Conservation (phyloP, 2,797 vertebrate species). For the Pangasius macronema region DNA sequence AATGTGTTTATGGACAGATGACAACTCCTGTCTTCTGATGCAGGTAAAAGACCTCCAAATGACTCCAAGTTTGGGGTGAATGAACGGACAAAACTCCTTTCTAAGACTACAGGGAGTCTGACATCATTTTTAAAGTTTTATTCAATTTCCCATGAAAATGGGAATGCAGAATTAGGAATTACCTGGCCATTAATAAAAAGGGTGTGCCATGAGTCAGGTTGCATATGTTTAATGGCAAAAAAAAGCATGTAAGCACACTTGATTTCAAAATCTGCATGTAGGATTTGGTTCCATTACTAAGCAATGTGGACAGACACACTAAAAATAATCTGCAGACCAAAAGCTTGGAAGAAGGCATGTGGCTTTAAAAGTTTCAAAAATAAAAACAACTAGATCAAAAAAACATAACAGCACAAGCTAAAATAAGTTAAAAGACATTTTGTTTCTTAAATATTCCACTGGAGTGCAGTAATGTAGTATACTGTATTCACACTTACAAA, state of each 20-base stretch:
- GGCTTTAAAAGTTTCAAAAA: not conserved
- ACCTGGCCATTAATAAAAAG: not conserved
- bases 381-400: not conserved
- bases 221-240: not conserved
- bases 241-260: not conserved
- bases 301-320: not conserved
- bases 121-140: not conserved
- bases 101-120: not conserved
- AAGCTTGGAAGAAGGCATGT: not conserved
- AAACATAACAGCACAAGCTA: not conserved
- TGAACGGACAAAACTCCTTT: constrained; percentile 34
- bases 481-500: not conserved
- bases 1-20: constrained; percentile 76
- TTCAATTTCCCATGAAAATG: not conserved
- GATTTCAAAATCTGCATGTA: not conserved
- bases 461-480: not conserved
- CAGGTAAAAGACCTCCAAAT: constrained; percentile 70
- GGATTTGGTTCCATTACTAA: not conserved
- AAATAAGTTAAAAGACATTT: not conserved
- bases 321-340: not conserved
- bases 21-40: constrained; percentile 77
- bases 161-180: not conserved
- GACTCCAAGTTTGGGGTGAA: constrained; percentile 60
- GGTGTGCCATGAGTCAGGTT: not conserved
- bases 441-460: not conserved